Percentiles rank a stretch among this genome's conserved stretches.
phyloP scores from a whole-genome alignment of 1,140 invertebrate species.

The Brachystomella parvula region DNA sequence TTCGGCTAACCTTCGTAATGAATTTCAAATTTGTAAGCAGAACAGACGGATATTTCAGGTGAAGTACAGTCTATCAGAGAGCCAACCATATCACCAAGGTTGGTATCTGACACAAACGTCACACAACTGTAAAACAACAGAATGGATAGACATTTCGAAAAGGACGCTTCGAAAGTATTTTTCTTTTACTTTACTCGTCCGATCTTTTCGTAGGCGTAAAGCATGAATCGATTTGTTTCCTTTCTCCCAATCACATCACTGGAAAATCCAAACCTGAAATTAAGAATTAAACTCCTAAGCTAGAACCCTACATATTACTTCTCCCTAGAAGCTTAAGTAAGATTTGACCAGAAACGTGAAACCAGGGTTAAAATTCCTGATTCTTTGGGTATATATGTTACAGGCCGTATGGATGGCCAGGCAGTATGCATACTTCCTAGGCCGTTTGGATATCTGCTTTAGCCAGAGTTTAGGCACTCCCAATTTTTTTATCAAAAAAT shows the following conservation, averaged over 20 bases:
- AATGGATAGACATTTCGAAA: too few relatives aligned
- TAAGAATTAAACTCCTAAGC: too few relatives aligned
- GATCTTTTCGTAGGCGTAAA: constrained; percentile 19
- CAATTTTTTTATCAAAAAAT: too few relatives aligned
- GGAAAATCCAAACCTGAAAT: too few relatives aligned
- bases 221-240: constrained; percentile 20
- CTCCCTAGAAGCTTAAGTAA: background rate
- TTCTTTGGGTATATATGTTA: background rate
- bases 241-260: background rate
- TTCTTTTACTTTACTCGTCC: constrained; percentile 15
- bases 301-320: background rate
- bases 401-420: too few relatives aligned
- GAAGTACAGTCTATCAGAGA: constrained; percentile 16
- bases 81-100: constrained; percentile 12
- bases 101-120: constrained; percentile 23
- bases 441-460: too few relatives aligned
- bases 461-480: too few relatives aligned
- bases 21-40: constrained; percentile 17
- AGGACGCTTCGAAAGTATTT: too few relatives aligned
- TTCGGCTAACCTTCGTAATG: constrained; percentile 15
- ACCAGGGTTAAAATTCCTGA: background rate
- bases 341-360: background rate
- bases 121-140: constrained; percentile 15
- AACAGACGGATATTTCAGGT: background rate
- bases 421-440: too few relatives aligned